These are phyloP conservation scores for Pseudochirops cupreus DNA, from an alignment of 2,797 vertebrate genomes.

Conservation along the genomic window DNA sequence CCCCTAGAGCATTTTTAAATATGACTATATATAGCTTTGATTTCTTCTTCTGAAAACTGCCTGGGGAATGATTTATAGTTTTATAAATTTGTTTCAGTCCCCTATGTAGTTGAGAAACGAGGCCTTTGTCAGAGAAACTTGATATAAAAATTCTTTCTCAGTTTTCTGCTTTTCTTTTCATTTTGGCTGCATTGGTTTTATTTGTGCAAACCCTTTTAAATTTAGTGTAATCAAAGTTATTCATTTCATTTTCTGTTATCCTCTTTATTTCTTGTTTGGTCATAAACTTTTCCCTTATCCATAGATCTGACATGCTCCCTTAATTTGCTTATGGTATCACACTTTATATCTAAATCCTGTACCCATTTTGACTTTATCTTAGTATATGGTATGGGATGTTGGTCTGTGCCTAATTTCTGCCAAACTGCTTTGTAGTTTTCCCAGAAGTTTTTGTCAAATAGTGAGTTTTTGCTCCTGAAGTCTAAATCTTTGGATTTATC, in stretches of 20 bases:
- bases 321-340: neutral
- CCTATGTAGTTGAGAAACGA: neutral
- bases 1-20: too few relatives aligned
- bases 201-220: neutral
- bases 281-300: neutral
- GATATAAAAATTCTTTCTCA: neutral
- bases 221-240: neutral
- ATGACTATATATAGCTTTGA: neutral
- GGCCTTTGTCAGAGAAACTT: neutral
- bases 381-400: neutral
- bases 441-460: neutral
- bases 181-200: neutral
- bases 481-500: neutral
- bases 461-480: neutral
- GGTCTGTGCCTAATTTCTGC: neutral
- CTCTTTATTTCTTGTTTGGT: neutral
- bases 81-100: neutral
- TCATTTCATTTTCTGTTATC: neutral
- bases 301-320: neutral
- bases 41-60: neutral
- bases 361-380: neutral
- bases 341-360: neutral
- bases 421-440: neutral
- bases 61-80: neutral
- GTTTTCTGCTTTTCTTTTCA: neutral